Evolutionary conservation across 2,888 invertebrate genomes (phyloP).

Genomic region (Bombylius discolor): DNA sequence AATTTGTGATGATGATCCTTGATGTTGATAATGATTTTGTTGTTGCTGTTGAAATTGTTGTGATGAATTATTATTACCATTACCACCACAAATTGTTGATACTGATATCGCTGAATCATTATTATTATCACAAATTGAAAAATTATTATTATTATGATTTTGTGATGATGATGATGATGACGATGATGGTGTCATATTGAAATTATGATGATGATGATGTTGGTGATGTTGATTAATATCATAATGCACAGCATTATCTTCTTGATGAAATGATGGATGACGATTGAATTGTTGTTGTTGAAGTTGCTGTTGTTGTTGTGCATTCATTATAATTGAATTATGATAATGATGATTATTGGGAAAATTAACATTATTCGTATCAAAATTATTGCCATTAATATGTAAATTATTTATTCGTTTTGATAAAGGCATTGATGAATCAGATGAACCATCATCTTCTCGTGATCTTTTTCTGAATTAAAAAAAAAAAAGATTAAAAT

Average conservation of each 20-base stretch:
- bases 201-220: no score
- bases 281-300: background rate
- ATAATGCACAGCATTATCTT: no score
- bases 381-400: slow-evolving; percentile 43
- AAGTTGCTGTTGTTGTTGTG: background rate
- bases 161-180: no score
- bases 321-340: background rate
- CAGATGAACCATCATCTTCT: slow-evolving; percentile 59
- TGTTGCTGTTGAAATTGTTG: background rate
- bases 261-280: no score
- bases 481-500: no score
- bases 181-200: no score
- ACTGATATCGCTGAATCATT: no score
- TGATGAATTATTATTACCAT: background rate
- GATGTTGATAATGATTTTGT: no score
- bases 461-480: slow-evolving; percentile 60
- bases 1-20: slow-evolving; percentile 2
- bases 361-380: slow-evolving; percentile 2
- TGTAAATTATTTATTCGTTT: slow-evolving; percentile 84
- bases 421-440: slow-evolving; percentile 70
- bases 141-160: no score
- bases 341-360: slow-evolving; percentile 9
- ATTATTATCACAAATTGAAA: no score
- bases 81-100: background rate
- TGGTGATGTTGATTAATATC: no score